These are phyloP conservation scores for Campylomormyrus numenius DNA, from an alignment of 2,113 vertebrate genomes.

Conservation along the genomic window DNA sequence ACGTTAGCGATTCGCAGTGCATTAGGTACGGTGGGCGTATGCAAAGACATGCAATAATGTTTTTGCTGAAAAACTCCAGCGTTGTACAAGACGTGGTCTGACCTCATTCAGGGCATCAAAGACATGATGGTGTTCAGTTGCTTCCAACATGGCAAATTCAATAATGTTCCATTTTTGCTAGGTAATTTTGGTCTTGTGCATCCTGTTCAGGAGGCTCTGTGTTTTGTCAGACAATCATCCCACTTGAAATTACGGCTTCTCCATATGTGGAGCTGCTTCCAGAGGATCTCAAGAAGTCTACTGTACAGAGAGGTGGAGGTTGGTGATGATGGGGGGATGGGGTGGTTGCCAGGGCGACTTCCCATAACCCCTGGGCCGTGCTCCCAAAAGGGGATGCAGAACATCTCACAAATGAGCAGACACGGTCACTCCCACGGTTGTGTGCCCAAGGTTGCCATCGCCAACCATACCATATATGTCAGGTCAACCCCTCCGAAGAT, in stretches of 20 bases:
- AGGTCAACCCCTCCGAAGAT: neutral
- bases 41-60: neutral
- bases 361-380: constrained; percentile 8
- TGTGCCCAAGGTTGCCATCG: neutral
- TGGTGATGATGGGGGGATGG: neutral
- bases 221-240: neutral
- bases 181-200: neutral
- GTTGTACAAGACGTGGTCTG: neutral
- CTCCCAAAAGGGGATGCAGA: neutral
- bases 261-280: constrained; percentile 2
- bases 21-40: neutral
- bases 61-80: neutral
- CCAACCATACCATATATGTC: neutral
- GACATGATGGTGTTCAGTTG: neutral
- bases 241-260: constrained; percentile 5
- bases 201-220: neutral
- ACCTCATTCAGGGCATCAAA: neutral
- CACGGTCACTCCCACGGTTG: neutral
- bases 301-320: neutral
- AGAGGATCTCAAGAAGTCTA: neutral
- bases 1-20: neutral
- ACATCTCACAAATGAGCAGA: neutral
- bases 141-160: neutral
- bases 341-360: neutral
- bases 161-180: neutral